These are phyloP conservation scores for Helostoma temminkii DNA, from an alignment of 2,797 vertebrate species.

Conservation along the genomic window DNA sequence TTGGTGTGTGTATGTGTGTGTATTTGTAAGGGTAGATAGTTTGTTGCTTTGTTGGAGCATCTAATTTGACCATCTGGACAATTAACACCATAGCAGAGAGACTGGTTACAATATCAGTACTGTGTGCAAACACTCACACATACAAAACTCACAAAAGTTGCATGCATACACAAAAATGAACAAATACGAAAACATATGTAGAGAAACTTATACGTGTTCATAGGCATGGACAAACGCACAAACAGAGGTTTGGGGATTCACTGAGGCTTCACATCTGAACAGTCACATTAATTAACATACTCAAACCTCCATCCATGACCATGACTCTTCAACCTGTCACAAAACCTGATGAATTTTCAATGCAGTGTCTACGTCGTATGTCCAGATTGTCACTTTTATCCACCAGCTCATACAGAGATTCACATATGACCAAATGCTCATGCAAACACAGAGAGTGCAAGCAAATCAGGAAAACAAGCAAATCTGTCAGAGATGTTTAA, in stretches of 20 bases:
- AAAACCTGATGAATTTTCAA: constrained; percentile 28
- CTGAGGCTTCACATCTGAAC: constrained; percentile 61
- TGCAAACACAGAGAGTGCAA: constrained; percentile 22
- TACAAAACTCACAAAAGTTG: constrained; percentile 18
- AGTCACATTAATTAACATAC: too few species aligned
- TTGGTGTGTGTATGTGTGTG: constrained; percentile 44
- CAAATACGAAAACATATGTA: constrained; percentile 17
- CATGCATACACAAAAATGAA: neutral
- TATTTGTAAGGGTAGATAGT: constrained; percentile 72
- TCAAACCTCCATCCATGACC: constrained; percentile 39
- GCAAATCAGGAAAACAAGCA: constrained; percentile 36
- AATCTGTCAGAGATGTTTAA: constrained; percentile 17
- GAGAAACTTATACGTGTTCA: neutral
- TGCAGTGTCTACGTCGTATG: constrained; percentile 1
- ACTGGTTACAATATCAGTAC: constrained; percentile 72
- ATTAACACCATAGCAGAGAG: constrained; percentile 78
- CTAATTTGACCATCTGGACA: constrained; percentile 86
- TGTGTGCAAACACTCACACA: constrained; percentile 23
- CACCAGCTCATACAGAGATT: constrained; percentile 20
- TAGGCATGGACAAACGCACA: constrained; percentile 10
- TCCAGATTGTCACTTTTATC: constrained; percentile 11
- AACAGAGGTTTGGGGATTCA: constrained; percentile 41
- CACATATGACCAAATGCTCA: constrained; percentile 18
- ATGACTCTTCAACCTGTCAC: constrained; percentile 60
- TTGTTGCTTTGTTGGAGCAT: constrained; percentile 85